A percentile compares a stretch with the other conserved stretches of the same genome.
Conservation (phyloP, 2,888 invertebrate genomes). For the Eumacrocentrus americanus region DNA sequence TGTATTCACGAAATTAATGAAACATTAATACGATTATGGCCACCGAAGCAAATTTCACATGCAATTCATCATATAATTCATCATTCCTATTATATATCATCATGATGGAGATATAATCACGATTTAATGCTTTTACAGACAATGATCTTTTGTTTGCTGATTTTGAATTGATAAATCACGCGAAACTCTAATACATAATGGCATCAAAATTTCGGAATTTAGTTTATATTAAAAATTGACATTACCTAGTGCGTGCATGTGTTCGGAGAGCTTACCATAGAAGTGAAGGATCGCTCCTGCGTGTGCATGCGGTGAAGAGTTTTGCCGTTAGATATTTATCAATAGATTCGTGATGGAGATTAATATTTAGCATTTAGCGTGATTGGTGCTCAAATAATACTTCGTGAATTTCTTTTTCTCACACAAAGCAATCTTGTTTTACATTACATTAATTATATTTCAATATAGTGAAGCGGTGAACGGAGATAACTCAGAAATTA, state of each 20-base stretch:
- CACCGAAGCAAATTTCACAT: neutral
- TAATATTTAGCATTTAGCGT: conserved; percentile 13
- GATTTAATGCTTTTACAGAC: too few relatives aligned
- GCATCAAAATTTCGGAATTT: neutral
- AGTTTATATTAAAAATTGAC: conserved; percentile 46
- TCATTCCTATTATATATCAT: too few relatives aligned
- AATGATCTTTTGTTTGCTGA: too few relatives aligned
- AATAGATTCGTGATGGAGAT: conserved; percentile 5
- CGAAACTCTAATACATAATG: too few relatives aligned
- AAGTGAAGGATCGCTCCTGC: conserved; percentile 59
- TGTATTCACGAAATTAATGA: neutral
- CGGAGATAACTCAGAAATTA: too few relatives aligned
- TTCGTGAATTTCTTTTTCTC: conserved; percentile 17
- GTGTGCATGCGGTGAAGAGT: conserved; percentile 55
- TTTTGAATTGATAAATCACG: too few relatives aligned
- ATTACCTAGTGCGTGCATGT: conserved; percentile 62
- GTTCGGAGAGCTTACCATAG: conserved; percentile 61
- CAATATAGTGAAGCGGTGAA: too few relatives aligned
- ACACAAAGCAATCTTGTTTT: conserved; percentile 13
- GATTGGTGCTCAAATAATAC: conserved; percentile 13
- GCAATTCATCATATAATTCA: neutral
- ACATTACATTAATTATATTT: conserved; percentile 5
- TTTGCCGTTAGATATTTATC: conserved; percentile 46
- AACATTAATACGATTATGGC: neutral
- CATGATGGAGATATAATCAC: too few relatives aligned